Percentiles rank a stretch among this genome's conserved stretches.
Evolutionary conservation across 1,140 invertebrate species (phyloP).

Genomic region (Bombus sylvicola): DNA sequence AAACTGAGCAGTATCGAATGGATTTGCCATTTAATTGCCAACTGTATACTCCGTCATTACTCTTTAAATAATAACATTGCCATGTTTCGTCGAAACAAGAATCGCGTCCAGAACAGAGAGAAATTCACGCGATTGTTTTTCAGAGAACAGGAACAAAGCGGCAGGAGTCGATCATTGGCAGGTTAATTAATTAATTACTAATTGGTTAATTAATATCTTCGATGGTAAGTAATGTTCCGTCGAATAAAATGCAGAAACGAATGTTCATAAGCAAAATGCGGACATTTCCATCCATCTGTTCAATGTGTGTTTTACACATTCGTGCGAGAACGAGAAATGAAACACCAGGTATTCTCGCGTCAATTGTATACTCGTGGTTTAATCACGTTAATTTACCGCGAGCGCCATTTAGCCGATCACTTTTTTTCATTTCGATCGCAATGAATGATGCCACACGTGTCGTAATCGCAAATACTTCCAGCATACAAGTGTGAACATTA

Average conservation of each 20-base stretch:
- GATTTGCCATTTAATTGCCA: constrained; percentile 11
- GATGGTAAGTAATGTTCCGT: background rate
- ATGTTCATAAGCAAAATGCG: background rate
- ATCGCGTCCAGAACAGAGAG: background rate
- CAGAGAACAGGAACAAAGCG: background rate
- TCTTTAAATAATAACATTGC: constrained; percentile 17
- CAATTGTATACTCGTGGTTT: background rate
- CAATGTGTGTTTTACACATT: background rate
- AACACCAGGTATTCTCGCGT: background rate
- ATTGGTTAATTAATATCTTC: background rate
- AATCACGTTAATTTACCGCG: constrained; percentile 8
- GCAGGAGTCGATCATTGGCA: background rate
- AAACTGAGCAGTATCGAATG: background rate
- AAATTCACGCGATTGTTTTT: background rate
- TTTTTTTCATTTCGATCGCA: background rate
- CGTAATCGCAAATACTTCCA: too few relatives aligned
- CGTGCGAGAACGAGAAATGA: background rate
- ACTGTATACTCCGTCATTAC: background rate
- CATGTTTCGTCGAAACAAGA: too few relatives aligned
- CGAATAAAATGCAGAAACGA: background rate
- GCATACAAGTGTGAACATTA: background rate
- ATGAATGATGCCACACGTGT: background rate
- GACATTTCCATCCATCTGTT: constrained; percentile 13
- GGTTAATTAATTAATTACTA: background rate
- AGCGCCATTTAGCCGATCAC: background rate